Percentiles rank a stretch among this genome's conserved stretches.
Evolutionary conservation across 2,113 vertebrate species (phyloP).

Genomic region (Serilophus lunatus): DNA sequence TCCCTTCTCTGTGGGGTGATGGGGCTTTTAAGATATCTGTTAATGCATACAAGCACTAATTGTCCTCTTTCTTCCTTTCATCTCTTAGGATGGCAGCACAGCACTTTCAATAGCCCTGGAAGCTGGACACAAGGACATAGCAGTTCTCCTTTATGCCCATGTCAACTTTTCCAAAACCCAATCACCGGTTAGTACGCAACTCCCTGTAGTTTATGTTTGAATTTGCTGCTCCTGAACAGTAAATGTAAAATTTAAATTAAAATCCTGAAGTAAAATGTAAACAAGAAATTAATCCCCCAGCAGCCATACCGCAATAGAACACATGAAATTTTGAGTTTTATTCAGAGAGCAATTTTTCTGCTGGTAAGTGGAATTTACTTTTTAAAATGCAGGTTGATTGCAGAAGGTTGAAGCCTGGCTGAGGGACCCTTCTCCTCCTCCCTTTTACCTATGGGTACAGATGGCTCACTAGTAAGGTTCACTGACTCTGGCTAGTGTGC

Average conservation of each 20-base stretch:
- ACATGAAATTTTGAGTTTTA: neutral
- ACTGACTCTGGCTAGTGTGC: neutral
- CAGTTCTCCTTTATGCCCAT: constrained; percentile 92
- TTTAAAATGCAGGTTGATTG: neutral
- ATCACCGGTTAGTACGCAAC: constrained; percentile 83
- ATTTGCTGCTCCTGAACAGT: neutral
- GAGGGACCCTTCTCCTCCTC: neutral
- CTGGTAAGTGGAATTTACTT: neutral
- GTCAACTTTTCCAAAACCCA: constrained; percentile 96
- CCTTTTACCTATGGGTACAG: neutral
- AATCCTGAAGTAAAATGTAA: neutral
- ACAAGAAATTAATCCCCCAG: neutral
- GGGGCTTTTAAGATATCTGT: neutral
- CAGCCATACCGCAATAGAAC: neutral
- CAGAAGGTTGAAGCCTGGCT: neutral
- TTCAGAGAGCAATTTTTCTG: neutral
- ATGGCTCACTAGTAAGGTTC: neutral
- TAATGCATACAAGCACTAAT: neutral
- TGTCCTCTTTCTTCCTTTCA: neutral
- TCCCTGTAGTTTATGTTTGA: neutral
- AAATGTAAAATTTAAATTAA: neutral
- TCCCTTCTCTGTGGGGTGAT: neutral
- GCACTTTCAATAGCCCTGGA: constrained; percentile 97
- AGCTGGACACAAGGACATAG: constrained; percentile 97
- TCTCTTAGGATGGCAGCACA: constrained; percentile 88